Evolutionary conservation across 2,888 invertebrate species (phyloP).

Genomic region (Chloroclystis v-ata): DNA sequence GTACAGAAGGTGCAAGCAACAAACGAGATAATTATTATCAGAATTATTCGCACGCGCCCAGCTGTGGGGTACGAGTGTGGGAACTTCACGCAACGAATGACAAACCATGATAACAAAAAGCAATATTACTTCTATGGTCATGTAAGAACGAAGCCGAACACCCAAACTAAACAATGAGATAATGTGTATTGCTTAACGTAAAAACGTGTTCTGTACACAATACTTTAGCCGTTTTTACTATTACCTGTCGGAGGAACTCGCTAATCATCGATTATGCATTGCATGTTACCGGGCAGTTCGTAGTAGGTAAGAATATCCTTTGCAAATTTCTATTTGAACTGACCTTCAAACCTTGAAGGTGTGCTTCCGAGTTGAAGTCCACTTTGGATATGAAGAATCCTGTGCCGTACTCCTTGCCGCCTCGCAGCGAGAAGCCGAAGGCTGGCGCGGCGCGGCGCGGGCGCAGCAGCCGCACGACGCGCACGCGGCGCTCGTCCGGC

Average conservation of each 20-base stretch:
- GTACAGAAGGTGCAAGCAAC: conserved; percentile 50
- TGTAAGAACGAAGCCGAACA: conserved; percentile 41
- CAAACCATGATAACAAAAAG: conserved; percentile 43
- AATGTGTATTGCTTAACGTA: conserved; percentile 55
- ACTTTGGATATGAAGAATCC: conserved; percentile 95
- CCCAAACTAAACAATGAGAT: conserved; percentile 57
- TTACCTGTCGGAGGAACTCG: conserved; percentile 1
- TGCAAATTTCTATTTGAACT: conserved; percentile 33
- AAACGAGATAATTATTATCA: conserved; percentile 46
- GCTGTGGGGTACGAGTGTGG: conserved; percentile 48
- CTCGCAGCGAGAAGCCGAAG: conserved; percentile 89
- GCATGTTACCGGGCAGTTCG: background rate
- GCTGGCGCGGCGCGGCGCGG: conserved; percentile 76
- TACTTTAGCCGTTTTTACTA: conserved; percentile 30
- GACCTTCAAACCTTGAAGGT: conserved; percentile 91
- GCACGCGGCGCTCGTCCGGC: conserved; percentile 56
- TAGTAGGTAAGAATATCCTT: background rate
- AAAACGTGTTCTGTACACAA: conserved; percentile 46
- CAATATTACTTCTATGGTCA: conserved; percentile 44
- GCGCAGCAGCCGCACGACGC: conserved; percentile 63
- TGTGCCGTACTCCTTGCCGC: conserved; percentile 93
- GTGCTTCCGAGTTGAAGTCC: conserved; percentile 91
- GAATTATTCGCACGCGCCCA: conserved; percentile 58
- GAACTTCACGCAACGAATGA: conserved; percentile 47
- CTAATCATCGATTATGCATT: background rate